Base-by-base conservation (phyloP, 2,888 invertebrate genomes). In the Nasonia oneida region DNA sequence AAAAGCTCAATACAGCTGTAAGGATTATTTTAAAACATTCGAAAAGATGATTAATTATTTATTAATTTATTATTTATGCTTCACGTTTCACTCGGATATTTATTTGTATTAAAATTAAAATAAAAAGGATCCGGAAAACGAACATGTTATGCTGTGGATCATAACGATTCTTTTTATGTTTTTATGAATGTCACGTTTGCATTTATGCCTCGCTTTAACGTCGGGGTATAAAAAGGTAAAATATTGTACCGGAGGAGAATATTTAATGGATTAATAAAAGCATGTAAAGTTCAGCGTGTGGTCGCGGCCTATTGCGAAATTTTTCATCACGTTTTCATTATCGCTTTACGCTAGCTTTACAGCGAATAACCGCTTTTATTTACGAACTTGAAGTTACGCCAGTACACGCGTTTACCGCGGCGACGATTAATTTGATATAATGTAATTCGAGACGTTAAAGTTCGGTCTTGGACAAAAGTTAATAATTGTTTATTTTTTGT, bases 121-220 rank as follows among this genome's bases (percentile, higher is more conserved):
- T 47, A 42, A 50, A 33, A 50, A 50, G 23, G n/a, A 61, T n/a
- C 39, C 3, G 10, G 15, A 5, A 76, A 64, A 64, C 3, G 33
- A 61, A 64, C 37, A 18, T 12, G 42, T 15, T 42, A 77, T 14
- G 1, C 64, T 8, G 64, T 67, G 6, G 23, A 0, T 78, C 37
- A 67, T 78, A 47, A 78, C 61, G n/a, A 57, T 64, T 78, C 33
- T 77, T 67, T 78, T 61, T 47, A 67, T 15, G 15, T 79, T 88
- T 86, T 86, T 86, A 84, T 85, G 73, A 84, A 83, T 79, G 83
- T 85, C 84, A 85, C 81, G 83, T 77, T 64, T 57, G 53, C 83
- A 82, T 81, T 85, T 87, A 85, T 83, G 61, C 39, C 57, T 57
- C 15, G 10, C n/a, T 81, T 81, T 81, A 53, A 81, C 42, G 42